Percentiles rank a stretch among this genome's conserved stretches.
Conservation (phyloP, 1,140 invertebrate genomes). For the Colletes gigas region DNA sequence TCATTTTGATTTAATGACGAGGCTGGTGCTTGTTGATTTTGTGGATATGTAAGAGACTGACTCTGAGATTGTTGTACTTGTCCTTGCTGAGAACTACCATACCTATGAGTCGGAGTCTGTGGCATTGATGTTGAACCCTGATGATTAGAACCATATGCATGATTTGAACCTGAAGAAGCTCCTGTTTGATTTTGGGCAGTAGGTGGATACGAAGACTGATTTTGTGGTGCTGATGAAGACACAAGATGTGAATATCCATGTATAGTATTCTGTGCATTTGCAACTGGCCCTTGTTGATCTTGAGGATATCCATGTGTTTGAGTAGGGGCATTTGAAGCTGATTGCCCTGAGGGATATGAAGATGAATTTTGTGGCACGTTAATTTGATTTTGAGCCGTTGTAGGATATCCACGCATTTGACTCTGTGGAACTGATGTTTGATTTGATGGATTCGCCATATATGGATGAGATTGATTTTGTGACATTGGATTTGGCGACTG, state of each 20-base stretch:
- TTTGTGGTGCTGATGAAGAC: constrained; percentile 55
- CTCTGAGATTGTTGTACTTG: constrained; percentile 60
- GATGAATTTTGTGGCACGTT: constrained; percentile 45
- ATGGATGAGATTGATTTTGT: constrained; percentile 55
- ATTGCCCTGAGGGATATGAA: constrained; percentile 50
- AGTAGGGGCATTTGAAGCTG: constrained; percentile 42
- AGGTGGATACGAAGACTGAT: constrained; percentile 56
- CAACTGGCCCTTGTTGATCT: constrained; percentile 61
- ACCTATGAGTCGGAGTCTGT: constrained; percentile 61
- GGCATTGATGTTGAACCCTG: constrained; percentile 46
- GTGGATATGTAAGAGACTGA: constrained; percentile 61
- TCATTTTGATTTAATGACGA: constrained; percentile 65
- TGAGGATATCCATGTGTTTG: constrained; percentile 63
- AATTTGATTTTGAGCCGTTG: constrained; percentile 56
- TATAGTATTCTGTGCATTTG: constrained; percentile 55
- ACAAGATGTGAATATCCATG: constrained; percentile 67
- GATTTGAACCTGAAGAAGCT: constrained; percentile 35
- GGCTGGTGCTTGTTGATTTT: constrained; percentile 56
- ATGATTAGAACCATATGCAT: constrained; percentile 59
- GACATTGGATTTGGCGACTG: constrained; percentile 54
- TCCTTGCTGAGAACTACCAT: constrained; percentile 57
- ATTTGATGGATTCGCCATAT: constrained; percentile 55
- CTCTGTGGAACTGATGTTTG: constrained; percentile 56
- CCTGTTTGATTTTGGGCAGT: constrained; percentile 51
- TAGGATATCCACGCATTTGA: constrained; percentile 63